Base-by-base conservation (phyloP, 2,888 invertebrate species). In the Drosophila aldrichi region DNA sequence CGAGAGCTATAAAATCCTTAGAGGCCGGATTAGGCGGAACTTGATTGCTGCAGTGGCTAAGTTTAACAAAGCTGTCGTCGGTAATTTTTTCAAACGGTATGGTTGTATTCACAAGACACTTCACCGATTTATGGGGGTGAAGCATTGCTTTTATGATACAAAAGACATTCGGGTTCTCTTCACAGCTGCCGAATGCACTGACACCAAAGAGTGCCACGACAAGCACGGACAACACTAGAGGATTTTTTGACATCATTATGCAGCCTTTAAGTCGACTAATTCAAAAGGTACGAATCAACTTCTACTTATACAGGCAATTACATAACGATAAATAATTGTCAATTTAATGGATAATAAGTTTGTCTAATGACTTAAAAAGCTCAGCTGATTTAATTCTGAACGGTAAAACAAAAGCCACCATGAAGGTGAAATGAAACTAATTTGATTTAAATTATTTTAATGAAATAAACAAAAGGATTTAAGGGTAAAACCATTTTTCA, bases 1-100 rank as follows among this genome's bases (percentile, higher is more conserved):
- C 25, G 25, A 25, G 6, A 0, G 1, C 7, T 6, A 25, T 25
- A 9, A 41, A 18, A 1, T 41, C 41, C 0, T 3, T 10, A 3
- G 10, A 2, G 0, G 18, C 3, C 18, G 16, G 9, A 41, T 10
- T 20, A 10, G 0, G 1, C 4, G 18, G 3, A 2, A 1, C 1
- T 10, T 41, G 0, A 18, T 0, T 8, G 29, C 29, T 20, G 18
- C 41, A 41, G 4, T 10, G 18, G 18, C 7, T 29, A 29, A 29
- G 29, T 29, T 8, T 0, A 29, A 29, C 7, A 29, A 4, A 18
- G 4, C 1, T 18, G 0, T 4, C 7, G 9, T 4, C 4, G 18
- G 18, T 41, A 10, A 41, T 1, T 1, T 10, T 18, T 18, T 18
- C 18, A 18, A 41, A 10, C 20, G 14, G 1, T 20, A 1, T 0